phyloP scores from a whole-genome alignment of 2,888 invertebrate species.

The Hartigia nigra region DNA sequence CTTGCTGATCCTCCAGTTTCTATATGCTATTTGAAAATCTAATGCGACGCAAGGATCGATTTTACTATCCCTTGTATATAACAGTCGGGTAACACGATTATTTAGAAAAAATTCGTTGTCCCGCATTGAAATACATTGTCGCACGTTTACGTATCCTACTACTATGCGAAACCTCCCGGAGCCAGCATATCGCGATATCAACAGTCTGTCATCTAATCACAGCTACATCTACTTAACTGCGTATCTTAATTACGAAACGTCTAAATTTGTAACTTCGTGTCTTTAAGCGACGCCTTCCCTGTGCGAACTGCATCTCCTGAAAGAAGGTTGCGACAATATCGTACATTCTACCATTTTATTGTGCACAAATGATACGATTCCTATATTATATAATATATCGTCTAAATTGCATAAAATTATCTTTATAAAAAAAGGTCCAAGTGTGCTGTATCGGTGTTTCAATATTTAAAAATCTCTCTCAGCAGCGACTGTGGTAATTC shows the following conservation, averaged over 20 bases:
- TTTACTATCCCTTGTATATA: background rate
- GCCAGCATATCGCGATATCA: slow-evolving; percentile 24
- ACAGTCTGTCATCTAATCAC: slow-evolving; percentile 36
- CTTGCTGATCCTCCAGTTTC: background rate
- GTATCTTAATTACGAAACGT: slow-evolving; percentile 16
- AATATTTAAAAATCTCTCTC: background rate
- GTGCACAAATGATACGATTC: background rate
- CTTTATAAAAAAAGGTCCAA: background rate
- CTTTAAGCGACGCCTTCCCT: slow-evolving; percentile 14
- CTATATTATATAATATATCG: background rate
- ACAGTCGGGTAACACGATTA: slow-evolving; percentile 2
- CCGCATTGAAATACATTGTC: slow-evolving; percentile 13
- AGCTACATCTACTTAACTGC: slow-evolving; percentile 43
- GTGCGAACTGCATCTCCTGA: background rate
- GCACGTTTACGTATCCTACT: background rate
- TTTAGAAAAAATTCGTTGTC: slow-evolving; percentile 29
- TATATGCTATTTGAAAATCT: background rate
- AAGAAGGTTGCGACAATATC: background rate
- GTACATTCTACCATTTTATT: background rate
- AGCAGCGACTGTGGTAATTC: no score
- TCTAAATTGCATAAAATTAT: background rate
- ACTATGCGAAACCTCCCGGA: slow-evolving; percentile 4
- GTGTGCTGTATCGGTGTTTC: background rate
- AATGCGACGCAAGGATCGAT: background rate
- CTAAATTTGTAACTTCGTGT: slow-evolving; percentile 15